Evolutionary conservation across 2,797 vertebrate genomes (phyloP).

Genomic region (Bovichtus diacanthus): DNA sequence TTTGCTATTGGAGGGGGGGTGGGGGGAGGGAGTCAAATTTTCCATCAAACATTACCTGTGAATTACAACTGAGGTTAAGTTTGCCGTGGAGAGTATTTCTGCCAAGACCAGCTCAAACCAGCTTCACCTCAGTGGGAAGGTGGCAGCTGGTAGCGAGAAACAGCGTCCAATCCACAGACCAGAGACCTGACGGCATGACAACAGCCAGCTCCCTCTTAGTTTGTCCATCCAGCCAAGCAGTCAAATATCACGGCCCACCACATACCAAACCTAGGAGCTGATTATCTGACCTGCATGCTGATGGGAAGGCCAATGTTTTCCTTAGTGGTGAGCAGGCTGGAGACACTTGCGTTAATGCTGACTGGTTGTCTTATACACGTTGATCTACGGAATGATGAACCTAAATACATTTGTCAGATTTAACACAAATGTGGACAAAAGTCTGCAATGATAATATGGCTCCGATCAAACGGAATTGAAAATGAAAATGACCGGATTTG

Average conservation of each 20-base stretch:
- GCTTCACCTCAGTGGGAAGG: conserved; percentile 77
- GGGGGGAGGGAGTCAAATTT: too few relatives aligned
- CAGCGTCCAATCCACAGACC: conserved; percentile 43
- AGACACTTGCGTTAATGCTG: conserved; percentile 50
- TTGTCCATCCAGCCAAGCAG: conserved; percentile 54
- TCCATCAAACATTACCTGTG: conserved; percentile 23
- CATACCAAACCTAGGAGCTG: conserved; percentile 51
- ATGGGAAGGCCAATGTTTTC: conserved; percentile 69
- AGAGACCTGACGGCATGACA: conserved; percentile 45
- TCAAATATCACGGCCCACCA: conserved; percentile 58
- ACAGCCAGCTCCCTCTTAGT: conserved; percentile 49
- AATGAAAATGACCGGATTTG: not conserved
- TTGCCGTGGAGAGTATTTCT: conserved; percentile 36
- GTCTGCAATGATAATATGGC: not conserved
- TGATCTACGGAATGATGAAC: not conserved
- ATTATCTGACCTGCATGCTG: conserved; percentile 74
- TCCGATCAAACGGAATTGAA: not conserved
- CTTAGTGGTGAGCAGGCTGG: conserved; percentile 46
- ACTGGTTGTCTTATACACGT: conserved; percentile 21
- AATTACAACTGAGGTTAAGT: conserved; percentile 43
- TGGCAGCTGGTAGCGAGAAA: conserved; percentile 74
- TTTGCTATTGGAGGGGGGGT: conserved; percentile 19
- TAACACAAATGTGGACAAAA: not conserved
- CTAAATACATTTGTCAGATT: not conserved
- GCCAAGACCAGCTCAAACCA: conserved; percentile 73